These are phyloP conservation scores for Pectinophora gossypiella DNA, from an alignment of 1,140 invertebrate genomes.

Conservation along the genomic window DNA sequence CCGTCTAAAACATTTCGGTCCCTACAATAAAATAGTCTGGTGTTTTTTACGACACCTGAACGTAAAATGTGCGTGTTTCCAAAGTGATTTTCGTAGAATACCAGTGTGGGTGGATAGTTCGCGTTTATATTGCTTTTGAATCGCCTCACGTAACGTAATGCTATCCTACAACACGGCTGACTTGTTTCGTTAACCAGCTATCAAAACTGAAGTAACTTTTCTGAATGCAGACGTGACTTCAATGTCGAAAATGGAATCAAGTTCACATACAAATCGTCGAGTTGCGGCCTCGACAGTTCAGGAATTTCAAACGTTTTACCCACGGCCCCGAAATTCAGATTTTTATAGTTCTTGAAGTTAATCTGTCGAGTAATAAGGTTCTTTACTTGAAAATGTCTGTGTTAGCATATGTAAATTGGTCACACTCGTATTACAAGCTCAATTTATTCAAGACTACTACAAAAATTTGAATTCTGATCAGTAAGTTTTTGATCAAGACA, in stretches of 20 bases:
- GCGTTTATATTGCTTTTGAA: slow-evolving; percentile 11
- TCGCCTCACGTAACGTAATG: slow-evolving; percentile 16
- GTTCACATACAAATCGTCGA: neutral
- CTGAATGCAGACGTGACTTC: slow-evolving; percentile 15
- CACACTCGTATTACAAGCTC: too few relatives aligned
- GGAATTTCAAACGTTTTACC: neutral
- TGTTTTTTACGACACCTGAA: slow-evolving; percentile 52
- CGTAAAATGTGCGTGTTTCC: slow-evolving; percentile 30
- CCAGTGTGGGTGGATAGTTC: slow-evolving; percentile 15
- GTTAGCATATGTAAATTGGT: too few relatives aligned
- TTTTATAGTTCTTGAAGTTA: too few relatives aligned
- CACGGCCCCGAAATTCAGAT: too few relatives aligned
- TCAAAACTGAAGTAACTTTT: slow-evolving; percentile 6
- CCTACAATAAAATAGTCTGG: slow-evolving; percentile 50
- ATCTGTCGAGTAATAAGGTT: too few relatives aligned
- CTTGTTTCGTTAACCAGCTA: slow-evolving; percentile 1
- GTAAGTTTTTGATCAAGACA: too few relatives aligned
- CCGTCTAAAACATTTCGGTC: slow-evolving; percentile 54
- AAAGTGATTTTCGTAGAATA: slow-evolving; percentile 41
- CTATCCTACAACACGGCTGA: neutral
- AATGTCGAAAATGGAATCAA: neutral
- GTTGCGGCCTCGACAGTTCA: neutral
- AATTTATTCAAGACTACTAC: too few relatives aligned
- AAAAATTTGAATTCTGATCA: too few relatives aligned
- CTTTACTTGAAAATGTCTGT: too few relatives aligned